Percentiles rank a stretch among this genome's conserved stretches.
Evolutionary conservation across 2,797 vertebrate species (phyloP).

Genomic region (Spheniscus humboldti): DNA sequence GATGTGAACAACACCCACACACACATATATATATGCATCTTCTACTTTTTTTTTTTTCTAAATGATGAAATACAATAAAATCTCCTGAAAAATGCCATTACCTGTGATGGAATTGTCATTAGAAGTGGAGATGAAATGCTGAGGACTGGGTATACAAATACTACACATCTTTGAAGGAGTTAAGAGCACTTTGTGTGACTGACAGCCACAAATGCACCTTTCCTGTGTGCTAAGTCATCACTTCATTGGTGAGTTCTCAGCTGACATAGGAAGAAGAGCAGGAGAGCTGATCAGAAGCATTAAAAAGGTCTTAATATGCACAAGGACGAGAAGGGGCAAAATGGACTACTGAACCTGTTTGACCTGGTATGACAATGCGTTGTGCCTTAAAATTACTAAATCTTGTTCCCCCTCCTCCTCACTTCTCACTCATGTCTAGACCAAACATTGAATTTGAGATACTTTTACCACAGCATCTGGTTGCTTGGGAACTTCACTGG

Average conservation of each 20-base stretch:
- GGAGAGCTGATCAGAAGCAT: neutral
- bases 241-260: neutral
- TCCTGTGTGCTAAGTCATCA: neutral
- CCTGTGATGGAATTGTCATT: neutral
- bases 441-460: constrained; percentile 40
- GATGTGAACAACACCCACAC: neutral
- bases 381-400: constrained; percentile 62
- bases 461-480: constrained; percentile 57
- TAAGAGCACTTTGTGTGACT: neutral
- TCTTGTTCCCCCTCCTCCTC: constrained; percentile 63
- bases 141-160: neutral
- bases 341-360: constrained; percentile 3
- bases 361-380: neutral
- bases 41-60: neutral
- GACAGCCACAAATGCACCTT: neutral
- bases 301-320: constrained; percentile 8
- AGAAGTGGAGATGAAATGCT: neutral
- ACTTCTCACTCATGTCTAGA: constrained; percentile 69
- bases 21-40: no score
- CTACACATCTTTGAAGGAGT: neutral
- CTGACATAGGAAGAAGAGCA: neutral
- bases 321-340: constrained; percentile 16
- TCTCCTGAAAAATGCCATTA: neutral
- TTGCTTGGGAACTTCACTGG: constrained; percentile 26
- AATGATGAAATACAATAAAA: neutral